Evolutionary conservation across 2,113 vertebrate species (phyloP), one percentile per base, ranked within the genome.

Genomic region (Oncorhynchus tshawytscha): DNA sequence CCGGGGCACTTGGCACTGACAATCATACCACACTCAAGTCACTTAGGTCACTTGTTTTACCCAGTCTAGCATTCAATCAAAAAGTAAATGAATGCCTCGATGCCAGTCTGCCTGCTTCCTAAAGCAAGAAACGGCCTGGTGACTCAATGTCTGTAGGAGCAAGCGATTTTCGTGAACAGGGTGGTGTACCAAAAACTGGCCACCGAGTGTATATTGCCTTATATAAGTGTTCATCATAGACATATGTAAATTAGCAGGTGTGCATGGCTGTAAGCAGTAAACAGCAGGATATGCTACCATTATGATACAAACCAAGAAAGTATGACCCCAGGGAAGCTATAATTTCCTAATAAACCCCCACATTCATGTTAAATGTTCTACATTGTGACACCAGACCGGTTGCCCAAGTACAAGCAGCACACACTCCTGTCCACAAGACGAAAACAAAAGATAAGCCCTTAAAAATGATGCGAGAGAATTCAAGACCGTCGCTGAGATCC

Each of bases 321-420:
- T 12, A n/a, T 39, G 18, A 45, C 67, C 34, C 18, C 9, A 20
- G 31, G 34, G 31, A 68, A 31, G 18, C 9, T 70, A 11, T 70
- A 0, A 15, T 24, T 45, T 45, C 31, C 13, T 29, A 7, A 25
- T 51, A 24, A 59, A 20, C 25, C 51, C 22, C 49, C 27, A 3
- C 12, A 51, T 13, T 54, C 24, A 74, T 3, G 72, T 76, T 25
- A 24, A 82, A 70, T 27, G 20, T n/a, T 70, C 39, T 65, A 79
- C 80, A 86, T 84, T 78, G 75, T 82, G 65, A 29, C 71, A 78
- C 72, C 59, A 65, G 18, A 73, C 60, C 22, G 9, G 82, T 77
- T 82, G 70, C 73, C 27, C n/a, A 75, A 72, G 67, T 69, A 72
- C 70, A 80, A 76, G 74, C 89, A 88, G 83, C 79, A 78, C 39